Evolutionary conservation across 1,140 invertebrate genomes (phyloP).

Genomic region (Druon quercuslanigerum): DNA sequence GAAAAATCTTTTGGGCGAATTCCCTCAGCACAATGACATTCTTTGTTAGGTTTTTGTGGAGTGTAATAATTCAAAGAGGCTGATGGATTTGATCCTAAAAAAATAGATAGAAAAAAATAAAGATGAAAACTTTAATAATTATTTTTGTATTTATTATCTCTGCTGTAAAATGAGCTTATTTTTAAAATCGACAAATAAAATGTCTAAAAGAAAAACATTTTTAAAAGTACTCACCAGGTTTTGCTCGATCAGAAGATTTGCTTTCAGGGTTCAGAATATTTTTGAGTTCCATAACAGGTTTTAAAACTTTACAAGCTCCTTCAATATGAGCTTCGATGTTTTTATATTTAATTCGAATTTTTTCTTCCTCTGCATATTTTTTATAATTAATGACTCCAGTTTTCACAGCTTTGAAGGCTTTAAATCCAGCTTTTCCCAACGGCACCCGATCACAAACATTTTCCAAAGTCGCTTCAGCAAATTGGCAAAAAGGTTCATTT

Average conservation of each 20-base stretch:
- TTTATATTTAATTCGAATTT: constrained; percentile 33
- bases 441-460: neutral
- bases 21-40: neutral
- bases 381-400: neutral
- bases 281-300: constrained; percentile 36
- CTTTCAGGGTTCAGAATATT: constrained; percentile 16
- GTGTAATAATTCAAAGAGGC: constrained; percentile 1
- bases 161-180: too few relatives aligned
- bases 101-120: neutral
- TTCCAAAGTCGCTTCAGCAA: constrained; percentile 33
- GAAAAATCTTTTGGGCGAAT: neutral
- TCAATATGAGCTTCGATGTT: constrained; percentile 39
- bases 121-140: neutral
- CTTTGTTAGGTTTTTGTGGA: neutral
- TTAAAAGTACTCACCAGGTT: constrained; percentile 28
- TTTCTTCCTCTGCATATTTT: constrained; percentile 24
- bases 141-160: too few relatives aligned
- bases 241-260: constrained; percentile 34
- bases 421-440: too few relatives aligned
- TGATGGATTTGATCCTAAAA: neutral
- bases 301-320: constrained; percentile 31
- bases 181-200: neutral
- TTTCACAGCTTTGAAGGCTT: too few relatives aligned
- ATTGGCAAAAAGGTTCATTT: constrained; percentile 34
- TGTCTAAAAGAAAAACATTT: neutral